These are phyloP conservation scores for Lasioglossum albipes DNA, from an alignment of 1,140 invertebrate species.

Conservation along the genomic window DNA sequence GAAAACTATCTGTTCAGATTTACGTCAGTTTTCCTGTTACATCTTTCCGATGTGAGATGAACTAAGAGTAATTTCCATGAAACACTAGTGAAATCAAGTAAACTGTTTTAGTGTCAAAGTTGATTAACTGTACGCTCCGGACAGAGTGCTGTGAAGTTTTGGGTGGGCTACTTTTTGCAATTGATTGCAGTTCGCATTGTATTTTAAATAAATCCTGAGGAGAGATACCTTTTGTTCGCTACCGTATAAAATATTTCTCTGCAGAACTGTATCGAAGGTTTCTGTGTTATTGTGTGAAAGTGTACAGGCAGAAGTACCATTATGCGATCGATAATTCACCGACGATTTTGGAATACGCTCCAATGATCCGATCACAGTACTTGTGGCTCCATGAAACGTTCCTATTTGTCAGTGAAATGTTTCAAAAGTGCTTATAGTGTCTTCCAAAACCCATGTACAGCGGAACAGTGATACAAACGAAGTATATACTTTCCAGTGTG, in stretches of 20 bases:
- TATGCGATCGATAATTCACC: conserved; percentile 59
- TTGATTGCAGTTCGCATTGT: conserved; percentile 18
- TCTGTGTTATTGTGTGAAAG: conserved; percentile 21
- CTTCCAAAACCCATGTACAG: conserved; percentile 5
- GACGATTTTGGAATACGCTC: conserved; percentile 48
- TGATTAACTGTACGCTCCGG: conserved; percentile 33
- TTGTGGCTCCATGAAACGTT: background rate
- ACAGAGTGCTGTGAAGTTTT: conserved; percentile 26
- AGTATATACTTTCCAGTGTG: conserved; percentile 23
- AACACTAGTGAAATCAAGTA: conserved; percentile 7
- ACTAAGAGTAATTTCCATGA: background rate
- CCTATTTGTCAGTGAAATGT: conserved; percentile 30
- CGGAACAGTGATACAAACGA: conserved; percentile 9
- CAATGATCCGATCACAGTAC: conserved; percentile 23
- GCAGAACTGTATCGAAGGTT: background rate
- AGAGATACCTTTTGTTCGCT: background rate
- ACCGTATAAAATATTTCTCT: background rate
- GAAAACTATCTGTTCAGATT: conserved; percentile 54
- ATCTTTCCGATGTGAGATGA: conserved; percentile 1
- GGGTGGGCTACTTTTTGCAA: conserved; percentile 38
- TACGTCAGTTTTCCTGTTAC: conserved; percentile 45
- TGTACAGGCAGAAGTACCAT: conserved; percentile 40
- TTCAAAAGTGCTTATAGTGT: conserved; percentile 29
- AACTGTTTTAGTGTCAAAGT: conserved; percentile 22
- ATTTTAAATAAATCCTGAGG: conserved; percentile 20